Evolutionary conservation across 2,888 invertebrate species (phyloP), one percentile per base, ranked within the genome.

Genomic region (Eupithecia centaureata): DNA sequence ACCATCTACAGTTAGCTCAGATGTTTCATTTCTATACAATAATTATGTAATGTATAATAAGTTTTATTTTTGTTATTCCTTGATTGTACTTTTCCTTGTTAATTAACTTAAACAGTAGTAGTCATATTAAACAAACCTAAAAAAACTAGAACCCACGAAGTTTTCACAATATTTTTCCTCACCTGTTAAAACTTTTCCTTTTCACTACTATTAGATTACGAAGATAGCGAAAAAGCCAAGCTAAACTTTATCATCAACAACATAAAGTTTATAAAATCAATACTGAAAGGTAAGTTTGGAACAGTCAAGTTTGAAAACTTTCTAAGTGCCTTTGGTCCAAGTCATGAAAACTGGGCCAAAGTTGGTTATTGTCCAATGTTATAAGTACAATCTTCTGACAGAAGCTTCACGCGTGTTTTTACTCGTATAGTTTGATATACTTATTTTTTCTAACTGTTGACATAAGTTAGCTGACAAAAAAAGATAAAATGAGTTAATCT

Each of bases 251-350:
- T 52, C 67, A 72, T 72, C 69, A 69, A 72, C 70, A 73, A 13
- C 47, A 47, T 47, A 22, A 52, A 52, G 52, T 52, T 52, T 52
- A 86, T 86, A 87, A 85, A 87, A 47, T 88, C 85, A 82, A 85
- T 87, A 83, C 79, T 85, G 82, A 88, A 82, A 89, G 86, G 78
- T 84, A 88, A 89, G 87, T 89, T 89, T 27, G 3, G 25, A 25
- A 65, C 47, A 47, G 47, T 47, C 47, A 47, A 47, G 30, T 38
- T 76, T 78, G 76, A 68, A 80, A 88, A 89, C 82, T 89, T 89
- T 82, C 70, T 68, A 82, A 88, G 86, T 85, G 81, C 77, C 77
- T 66, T 42, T 68, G 79, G 75, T 22, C n/a, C 67, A 85, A 81
- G 79, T 69, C 27, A 79, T 13, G 61, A 76, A 18, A 64, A 56